Conservation (phyloP, 2,797 vertebrate species). For the Lerista edwardsae region DNA sequence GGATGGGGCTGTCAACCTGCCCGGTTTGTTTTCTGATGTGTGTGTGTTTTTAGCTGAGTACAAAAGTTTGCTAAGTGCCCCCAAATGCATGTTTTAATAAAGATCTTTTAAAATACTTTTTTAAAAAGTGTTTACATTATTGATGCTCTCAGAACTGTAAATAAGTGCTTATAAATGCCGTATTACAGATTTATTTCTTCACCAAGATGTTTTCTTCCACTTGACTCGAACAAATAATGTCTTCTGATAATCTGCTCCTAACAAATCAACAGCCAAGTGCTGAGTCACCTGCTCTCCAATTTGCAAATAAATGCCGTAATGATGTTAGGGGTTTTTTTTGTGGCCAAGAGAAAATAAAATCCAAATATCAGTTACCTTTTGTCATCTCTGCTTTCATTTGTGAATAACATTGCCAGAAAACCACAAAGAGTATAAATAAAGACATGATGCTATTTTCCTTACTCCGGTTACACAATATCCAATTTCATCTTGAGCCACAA, state of each 20-base stretch:
- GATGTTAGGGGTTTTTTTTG: background rate
- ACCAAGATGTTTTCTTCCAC: background rate
- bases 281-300: slow-evolving; percentile 8
- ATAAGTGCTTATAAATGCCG: background rate
- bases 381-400: background rate
- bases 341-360: background rate
- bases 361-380: background rate
- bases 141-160: background rate
- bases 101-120: background rate
- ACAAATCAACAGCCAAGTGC: background rate
- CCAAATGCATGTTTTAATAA: background rate
- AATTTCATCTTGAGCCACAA: background rate
- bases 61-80: background rate
- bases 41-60: background rate
- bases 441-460: slow-evolving; percentile 5
- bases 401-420: background rate
- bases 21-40: background rate
- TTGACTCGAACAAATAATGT: background rate
- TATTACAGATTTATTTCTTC: background rate
- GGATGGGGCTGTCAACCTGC: background rate
- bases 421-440: background rate
- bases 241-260: background rate
- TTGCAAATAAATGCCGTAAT: slow-evolving; percentile 3
- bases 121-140: background rate
- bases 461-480: background rate